Conservation (phyloP, 2,797 vertebrate species). For the Sebastes wilsoni region DNA sequence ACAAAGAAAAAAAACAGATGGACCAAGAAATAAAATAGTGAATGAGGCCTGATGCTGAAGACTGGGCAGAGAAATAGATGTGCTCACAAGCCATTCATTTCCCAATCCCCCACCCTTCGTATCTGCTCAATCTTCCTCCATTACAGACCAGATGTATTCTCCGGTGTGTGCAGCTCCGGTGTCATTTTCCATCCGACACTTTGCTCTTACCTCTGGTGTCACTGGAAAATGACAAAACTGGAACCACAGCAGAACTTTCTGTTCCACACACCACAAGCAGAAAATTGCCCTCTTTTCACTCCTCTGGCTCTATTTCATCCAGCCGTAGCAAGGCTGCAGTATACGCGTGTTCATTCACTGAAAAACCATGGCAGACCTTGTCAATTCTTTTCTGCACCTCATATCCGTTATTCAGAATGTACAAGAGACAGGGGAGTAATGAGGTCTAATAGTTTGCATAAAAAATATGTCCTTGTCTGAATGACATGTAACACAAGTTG, state of each 20-base stretch:
- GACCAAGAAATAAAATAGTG: constrained; percentile 56
- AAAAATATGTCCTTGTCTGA: constrained; percentile 16
- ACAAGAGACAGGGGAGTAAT: constrained; percentile 6
- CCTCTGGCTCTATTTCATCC: constrained; percentile 48
- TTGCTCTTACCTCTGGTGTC: constrained; percentile 64
- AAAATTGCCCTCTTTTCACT: constrained; percentile 70
- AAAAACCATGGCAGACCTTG: constrained; percentile 37
- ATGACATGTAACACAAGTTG: constrained; percentile 18
- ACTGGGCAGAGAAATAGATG: constrained; percentile 47
- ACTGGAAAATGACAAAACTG: constrained; percentile 71
- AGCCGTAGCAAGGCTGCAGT: constrained; percentile 21
- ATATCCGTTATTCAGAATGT: constrained; percentile 16
- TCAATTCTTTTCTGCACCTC: constrained; percentile 32
- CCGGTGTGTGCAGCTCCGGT: constrained; percentile 44
- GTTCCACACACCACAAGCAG: constrained; percentile 55
- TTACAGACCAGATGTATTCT: constrained; percentile 61
- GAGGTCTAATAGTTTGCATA: constrained; percentile 8
- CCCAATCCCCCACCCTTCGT: constrained; percentile 64
- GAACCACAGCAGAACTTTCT: constrained; percentile 65
- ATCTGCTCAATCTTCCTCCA: constrained; percentile 72
- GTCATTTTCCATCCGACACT: constrained; percentile 66
- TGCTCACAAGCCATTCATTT: constrained; percentile 73
- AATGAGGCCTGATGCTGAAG: constrained; percentile 63
- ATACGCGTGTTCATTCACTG: constrained; percentile 38
- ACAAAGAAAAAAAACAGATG: constrained; percentile 24